Evolutionary conservation across 1,140 invertebrate genomes (phyloP).

Genomic region (Plodia interpunctella): DNA sequence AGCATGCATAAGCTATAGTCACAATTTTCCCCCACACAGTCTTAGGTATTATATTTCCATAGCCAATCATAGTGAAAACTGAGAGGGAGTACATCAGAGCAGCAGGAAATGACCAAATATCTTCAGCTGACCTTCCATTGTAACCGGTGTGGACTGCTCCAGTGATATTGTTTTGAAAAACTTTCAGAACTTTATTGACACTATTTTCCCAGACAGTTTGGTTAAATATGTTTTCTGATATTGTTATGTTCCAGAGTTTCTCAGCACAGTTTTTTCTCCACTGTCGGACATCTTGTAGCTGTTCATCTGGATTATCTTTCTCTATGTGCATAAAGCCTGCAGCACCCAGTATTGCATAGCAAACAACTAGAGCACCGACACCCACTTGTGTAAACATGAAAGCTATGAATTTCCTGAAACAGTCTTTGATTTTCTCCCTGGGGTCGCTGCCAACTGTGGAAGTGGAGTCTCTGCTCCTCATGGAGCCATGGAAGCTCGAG

Average conservation of each 20-base stretch:
- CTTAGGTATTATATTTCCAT: conserved; percentile 95
- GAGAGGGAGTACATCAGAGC: conserved; percentile 92
- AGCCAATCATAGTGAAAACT: conserved; percentile 95
- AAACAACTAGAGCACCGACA: conserved; percentile 94
- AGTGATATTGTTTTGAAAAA: conserved; percentile 86
- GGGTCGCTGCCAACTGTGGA: conserved; percentile 83
- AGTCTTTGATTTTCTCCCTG: conserved; percentile 86
- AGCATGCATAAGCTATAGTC: conserved; percentile 95
- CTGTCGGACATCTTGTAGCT: conserved; percentile 71
- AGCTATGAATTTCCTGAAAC: conserved; percentile 88
- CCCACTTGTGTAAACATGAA: conserved; percentile 97
- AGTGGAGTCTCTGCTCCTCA: conserved; percentile 82
- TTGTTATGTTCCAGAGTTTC: conserved; percentile 86
- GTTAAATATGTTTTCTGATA: conserved; percentile 86
- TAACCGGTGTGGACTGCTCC: conserved; percentile 86
- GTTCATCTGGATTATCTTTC: conserved; percentile 80
- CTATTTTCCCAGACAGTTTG: conserved; percentile 82
- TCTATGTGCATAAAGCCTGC: conserved; percentile 94
- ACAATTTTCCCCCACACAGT: conserved; percentile 94
- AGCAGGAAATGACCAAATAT: conserved; percentile 90
- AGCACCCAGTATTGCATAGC: conserved; percentile 96
- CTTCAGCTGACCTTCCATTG: conserved; percentile 82
- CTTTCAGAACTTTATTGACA: conserved; percentile 81
- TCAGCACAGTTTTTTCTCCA: conserved; percentile 78
- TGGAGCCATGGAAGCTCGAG: conserved; percentile 73